Conservation (phyloP, 2,797 vertebrate genomes). For the Microctenopoma steveboyesi region DNA sequence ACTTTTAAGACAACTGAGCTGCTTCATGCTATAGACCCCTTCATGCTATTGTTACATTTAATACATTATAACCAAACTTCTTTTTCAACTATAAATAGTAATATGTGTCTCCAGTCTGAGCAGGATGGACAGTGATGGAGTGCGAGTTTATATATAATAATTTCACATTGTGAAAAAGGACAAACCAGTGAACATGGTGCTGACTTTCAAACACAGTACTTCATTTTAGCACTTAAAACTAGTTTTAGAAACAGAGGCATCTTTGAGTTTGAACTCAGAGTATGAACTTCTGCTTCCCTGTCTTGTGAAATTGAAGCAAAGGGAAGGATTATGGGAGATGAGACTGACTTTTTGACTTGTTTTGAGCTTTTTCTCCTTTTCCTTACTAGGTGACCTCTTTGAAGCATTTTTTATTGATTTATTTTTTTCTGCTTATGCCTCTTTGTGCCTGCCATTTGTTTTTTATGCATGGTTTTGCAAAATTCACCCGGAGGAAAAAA, state of each 20-base stretch:
- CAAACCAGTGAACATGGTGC: neutral
- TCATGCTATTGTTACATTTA: neutral
- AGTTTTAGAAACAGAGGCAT: constrained; percentile 21
- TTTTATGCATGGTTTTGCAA: constrained; percentile 46
- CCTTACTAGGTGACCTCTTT: constrained; percentile 54
- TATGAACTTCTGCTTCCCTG: constrained; percentile 6
- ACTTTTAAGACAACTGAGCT: constrained; percentile 14
- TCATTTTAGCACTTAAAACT: constrained; percentile 28
- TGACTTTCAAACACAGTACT: neutral
- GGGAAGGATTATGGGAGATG: constrained; percentile 58
- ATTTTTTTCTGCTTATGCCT: constrained; percentile 34
- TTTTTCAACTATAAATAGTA: neutral
- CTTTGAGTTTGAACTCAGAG: constrained; percentile 1
- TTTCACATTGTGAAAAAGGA: constrained; percentile 11
- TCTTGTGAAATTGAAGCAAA: constrained; percentile 17
- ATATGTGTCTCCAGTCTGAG: neutral
- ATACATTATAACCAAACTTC: constrained; percentile 9
- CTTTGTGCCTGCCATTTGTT: constrained; percentile 32
- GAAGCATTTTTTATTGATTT: constrained; percentile 72
- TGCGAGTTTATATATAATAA: neutral
- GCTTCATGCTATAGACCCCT: constrained; percentile 19
- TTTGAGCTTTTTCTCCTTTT: constrained; percentile 36
- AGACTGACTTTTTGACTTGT: constrained; percentile 56
- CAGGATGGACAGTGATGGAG: neutral
- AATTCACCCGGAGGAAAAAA: constrained; percentile 30